Evolutionary conservation across 2,113 vertebrate genomes (phyloP), one percentile per base, ranked within the genome.

Genomic region (Cathartes aura): DNA sequence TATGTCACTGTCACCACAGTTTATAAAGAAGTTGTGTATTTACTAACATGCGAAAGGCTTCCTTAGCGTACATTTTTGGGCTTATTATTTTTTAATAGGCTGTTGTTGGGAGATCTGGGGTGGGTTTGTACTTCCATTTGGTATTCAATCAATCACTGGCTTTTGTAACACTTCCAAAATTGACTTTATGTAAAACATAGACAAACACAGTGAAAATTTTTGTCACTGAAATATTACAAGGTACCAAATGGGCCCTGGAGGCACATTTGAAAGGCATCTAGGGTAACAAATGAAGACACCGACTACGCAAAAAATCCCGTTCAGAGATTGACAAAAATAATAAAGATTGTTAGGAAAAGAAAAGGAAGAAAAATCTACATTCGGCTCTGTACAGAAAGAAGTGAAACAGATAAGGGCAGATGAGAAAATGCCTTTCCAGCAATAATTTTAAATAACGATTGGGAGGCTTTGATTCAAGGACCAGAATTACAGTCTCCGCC

Each of bases 121-220:
- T 92, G 90, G 73, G 86, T 96, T 95, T 56, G 90, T 97, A 87
- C 94, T 97, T 96, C 94, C 94, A 86, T 97, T 98, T 97, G 95
- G 95, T 96, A 97, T 95, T 98, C 95, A 87, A 93, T 97, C 96
- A 96, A 84, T 96, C 12, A 27, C 96, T 96, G 95, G 94, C 95
- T 98, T 98, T 98, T 98, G 96, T 97, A 97, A 96, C 90, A 67
- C 95, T 91, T 97, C 93, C 95, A 90, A 96, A 90, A 97, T 91
- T 10, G 76, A 90, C 94, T 98, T 95, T 78, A 89, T 95, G 85
- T 93, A 86, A 86, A 96, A 86, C 4, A 23, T 53, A 78, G 89
- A 48, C 56, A 92, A 89, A 94, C 56, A 71, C 73, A 82, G 87
- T 76, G 87, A 81, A 87, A 93, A 59, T 91, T 91, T 95, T 78